Evolutionary conservation across 2,113 vertebrate species (phyloP), one percentile per base, ranked within the genome.

Genomic region (Burhinus oedicnemus): DNA sequence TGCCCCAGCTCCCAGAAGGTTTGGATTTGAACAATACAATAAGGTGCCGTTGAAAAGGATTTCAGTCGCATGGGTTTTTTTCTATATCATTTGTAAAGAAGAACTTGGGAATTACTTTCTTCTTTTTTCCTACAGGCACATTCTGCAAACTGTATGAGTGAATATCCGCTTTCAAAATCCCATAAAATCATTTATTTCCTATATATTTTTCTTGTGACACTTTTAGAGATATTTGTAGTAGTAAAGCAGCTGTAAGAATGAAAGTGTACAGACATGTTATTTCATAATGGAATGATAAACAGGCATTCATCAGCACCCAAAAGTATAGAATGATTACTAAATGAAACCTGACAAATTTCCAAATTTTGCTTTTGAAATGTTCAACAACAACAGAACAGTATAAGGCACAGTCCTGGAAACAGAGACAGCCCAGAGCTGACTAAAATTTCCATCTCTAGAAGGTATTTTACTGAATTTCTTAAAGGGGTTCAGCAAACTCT

Each of bases 201-300:
- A 49, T 89, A 49, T 15, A 93, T 91, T 83, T 91, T 83, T 22
- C 71, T 93, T 97, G 38, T 87, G 62, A 69, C n/a, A 82, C 32
- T 90, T 83, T 60, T 17, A 82, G 17, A 84, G 17, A 68, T 68
- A 77, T 5, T 81, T 95, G 26, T 38, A 70, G 6, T 32, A 86
- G 44, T 8, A 95, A 95, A 93, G 70, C 27, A 89, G 61, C 79
- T 93, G 34, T 74, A 93, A 89, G 87, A 77, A 71, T 90, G 57
- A 93, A 91, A 60, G 38, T 54, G 8, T 91, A 68, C 14, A 95
- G 88, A 47, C 29, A 57, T 27, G 86, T 91, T 96, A 45, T 75
- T 96, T 97, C 60, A 27, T 91, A 94, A 90, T 75, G 34, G 27
- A 58, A 55, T 93, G 44, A 58, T 90, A 92, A 97, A 96, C 27